These are phyloP conservation scores for Odontamblyopus lacepedii DNA, from an alignment of 2,797 vertebrate species.

Conservation along the genomic window DNA sequence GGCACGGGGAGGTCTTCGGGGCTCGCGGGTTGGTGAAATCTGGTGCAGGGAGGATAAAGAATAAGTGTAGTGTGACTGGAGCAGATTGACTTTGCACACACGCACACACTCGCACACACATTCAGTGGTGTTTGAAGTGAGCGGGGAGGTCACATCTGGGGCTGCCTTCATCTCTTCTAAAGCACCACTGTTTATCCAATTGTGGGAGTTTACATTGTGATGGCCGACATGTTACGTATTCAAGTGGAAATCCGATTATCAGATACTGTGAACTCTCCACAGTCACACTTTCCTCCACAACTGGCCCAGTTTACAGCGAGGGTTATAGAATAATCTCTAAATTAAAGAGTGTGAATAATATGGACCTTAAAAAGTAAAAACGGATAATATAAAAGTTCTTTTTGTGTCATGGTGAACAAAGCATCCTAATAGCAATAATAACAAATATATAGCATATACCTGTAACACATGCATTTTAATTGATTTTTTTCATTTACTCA, in stretches of 20 bases:
- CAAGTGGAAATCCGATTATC: constrained; percentile 44
- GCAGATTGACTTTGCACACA: constrained; percentile 60
- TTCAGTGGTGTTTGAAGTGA: constrained; percentile 22
- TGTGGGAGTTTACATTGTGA: constrained; percentile 39
- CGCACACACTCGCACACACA: background rate
- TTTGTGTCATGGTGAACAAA: too few species aligned
- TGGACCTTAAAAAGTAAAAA: background rate
- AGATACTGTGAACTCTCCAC: constrained; percentile 32
- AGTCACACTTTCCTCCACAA: constrained; percentile 10
- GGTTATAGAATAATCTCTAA: background rate
- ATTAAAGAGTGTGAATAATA: too few species aligned
- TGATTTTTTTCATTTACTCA: too few species aligned
- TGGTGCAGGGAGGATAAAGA: constrained; percentile 60
- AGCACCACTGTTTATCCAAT: constrained; percentile 43
- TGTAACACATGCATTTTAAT: too few species aligned
- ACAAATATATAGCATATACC: too few species aligned
- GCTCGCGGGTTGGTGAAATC: constrained; percentile 47
- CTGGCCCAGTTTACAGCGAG: background rate
- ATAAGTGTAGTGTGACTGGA: constrained; percentile 65
- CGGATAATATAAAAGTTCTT: too few species aligned
- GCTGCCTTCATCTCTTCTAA: constrained; percentile 51
- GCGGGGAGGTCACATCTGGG: constrained; percentile 47
- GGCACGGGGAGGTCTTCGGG: background rate
- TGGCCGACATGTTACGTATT: constrained; percentile 31
- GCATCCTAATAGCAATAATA: too few species aligned